Evolutionary conservation across 2,888 invertebrate genomes (phyloP).

Genomic region (Harpalus rubripes): DNA sequence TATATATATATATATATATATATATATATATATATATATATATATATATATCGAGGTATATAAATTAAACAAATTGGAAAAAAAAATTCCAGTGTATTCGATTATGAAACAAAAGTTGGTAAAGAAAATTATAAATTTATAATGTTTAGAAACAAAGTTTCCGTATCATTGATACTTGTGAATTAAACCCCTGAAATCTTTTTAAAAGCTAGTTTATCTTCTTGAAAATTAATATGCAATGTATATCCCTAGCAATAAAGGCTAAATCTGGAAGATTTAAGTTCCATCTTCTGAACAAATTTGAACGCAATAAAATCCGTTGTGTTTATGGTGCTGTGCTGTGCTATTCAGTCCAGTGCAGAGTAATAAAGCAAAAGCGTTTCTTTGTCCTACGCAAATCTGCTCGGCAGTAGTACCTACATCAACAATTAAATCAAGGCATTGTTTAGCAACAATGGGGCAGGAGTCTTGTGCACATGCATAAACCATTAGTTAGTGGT

Average conservation of each 20-base stretch:
- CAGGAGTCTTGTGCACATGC: conserved; percentile 31
- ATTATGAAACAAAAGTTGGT: too few species aligned
- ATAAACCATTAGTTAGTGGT: conserved; percentile 31
- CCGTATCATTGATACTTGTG: neutral
- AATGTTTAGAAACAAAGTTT: neutral
- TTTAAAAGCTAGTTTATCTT: neutral
- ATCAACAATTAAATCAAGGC: conserved; percentile 41
- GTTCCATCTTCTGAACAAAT: neutral
- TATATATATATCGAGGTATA: too few species aligned
- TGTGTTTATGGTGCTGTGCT: conserved; percentile 14
- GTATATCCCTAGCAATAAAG: conserved; percentile 1
- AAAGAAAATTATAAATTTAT: too few species aligned
- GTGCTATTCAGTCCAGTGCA: conserved; percentile 6
- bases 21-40: too few species aligned
- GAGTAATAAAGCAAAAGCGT: conserved; percentile 38
- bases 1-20: too few species aligned
- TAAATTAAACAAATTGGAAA: too few species aligned
- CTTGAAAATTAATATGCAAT: conserved; percentile 10
- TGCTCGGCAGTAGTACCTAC: conserved; percentile 21
- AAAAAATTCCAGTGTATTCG: too few species aligned
- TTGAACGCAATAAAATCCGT: conserved; percentile 15
- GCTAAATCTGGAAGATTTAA: conserved; percentile 21
- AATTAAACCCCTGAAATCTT: neutral
- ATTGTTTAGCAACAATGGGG: conserved; percentile 35
- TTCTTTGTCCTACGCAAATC: conserved; percentile 32